Evolutionary conservation across 2,888 invertebrate species (phyloP).

Genomic region (Molanna angustata): DNA sequence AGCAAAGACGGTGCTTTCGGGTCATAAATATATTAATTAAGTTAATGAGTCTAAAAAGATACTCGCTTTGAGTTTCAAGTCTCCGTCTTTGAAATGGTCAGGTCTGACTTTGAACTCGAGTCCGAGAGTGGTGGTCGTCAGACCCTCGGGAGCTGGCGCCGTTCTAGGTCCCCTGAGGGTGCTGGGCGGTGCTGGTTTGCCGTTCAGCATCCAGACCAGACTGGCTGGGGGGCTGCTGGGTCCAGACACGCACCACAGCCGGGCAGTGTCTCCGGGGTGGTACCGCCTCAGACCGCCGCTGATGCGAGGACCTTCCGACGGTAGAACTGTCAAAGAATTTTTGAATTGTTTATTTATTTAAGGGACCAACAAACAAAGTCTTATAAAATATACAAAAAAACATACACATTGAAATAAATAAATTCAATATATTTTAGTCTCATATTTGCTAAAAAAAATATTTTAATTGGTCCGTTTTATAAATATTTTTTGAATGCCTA

Average conservation of each 20-base stretch:
- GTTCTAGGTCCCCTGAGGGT: conserved; percentile 51
- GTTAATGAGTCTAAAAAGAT: no score
- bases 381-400: no score
- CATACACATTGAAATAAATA: no score
- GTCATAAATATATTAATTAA: no score
- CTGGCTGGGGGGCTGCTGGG: conserved; percentile 59
- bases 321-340: conserved; percentile 50
- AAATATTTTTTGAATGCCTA: no score
- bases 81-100: conserved; percentile 68
- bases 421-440: no score
- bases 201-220: conserved; percentile 61
- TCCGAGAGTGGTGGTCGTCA: conserved; percentile 66
- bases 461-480: no score
- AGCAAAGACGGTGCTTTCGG: no score
- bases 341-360: no score
- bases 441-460: no score
- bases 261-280: conserved; percentile 58
- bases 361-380: no score
- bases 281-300: conserved; percentile 57
- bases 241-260: conserved; percentile 62
- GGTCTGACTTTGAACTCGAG: conserved; percentile 66
- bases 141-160: conserved; percentile 55
- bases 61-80: conserved; percentile 66
- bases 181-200: conserved; percentile 48
- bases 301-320: conserved; percentile 60